Percentiles rank a stretch among this genome's conserved stretches.
Evolutionary conservation across 2,797 vertebrate genomes (phyloP).

Genomic region (Pempheris klunzingeri): DNA sequence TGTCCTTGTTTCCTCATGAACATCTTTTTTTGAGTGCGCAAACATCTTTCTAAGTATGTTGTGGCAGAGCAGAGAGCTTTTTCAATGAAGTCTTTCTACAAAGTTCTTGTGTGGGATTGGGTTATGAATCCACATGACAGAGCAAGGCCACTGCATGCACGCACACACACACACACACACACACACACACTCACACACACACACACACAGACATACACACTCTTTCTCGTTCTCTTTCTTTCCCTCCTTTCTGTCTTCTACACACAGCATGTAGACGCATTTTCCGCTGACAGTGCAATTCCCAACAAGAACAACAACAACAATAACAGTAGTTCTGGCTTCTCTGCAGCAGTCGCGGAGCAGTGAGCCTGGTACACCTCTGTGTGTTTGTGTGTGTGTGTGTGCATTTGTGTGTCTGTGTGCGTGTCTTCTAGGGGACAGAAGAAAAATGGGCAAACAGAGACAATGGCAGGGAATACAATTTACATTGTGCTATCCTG

Average conservation of each 20-base stretch:
- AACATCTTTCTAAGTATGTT: conserved; percentile 50
- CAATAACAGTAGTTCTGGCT: conserved; percentile 69
- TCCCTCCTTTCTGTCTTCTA: conserved; percentile 39
- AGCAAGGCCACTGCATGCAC: conserved; percentile 62
- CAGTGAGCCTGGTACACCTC: conserved; percentile 33
- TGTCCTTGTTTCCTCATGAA: conserved; percentile 41
- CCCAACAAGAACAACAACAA: conserved; percentile 67
- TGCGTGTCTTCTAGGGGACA: conserved; percentile 49
- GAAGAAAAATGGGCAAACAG: conserved; percentile 78
- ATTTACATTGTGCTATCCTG: conserved; percentile 76
- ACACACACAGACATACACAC: conserved; percentile 25
- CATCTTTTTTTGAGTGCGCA: conserved; percentile 44
- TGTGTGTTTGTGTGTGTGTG: conserved; percentile 16
- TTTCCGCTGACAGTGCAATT: conserved; percentile 75
- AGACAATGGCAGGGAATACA: conserved; percentile 77
- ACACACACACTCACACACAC: conserved; percentile 14
- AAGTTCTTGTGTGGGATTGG: conserved; percentile 72
- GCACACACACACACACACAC: conserved; percentile 12
- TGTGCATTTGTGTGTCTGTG: conserved; percentile 19
- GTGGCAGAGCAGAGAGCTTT: conserved; percentile 48
- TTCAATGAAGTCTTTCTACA: conserved; percentile 54
- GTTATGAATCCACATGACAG: conserved; percentile 81
- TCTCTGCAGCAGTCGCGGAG: conserved; percentile 52
- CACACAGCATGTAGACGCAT: conserved; percentile 61
- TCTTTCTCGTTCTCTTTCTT: conserved; percentile 13